Evolutionary conservation across 2,797 vertebrate species (phyloP), one percentile per base, ranked within the genome.

Genomic region (Luscinia megarhynchos): DNA sequence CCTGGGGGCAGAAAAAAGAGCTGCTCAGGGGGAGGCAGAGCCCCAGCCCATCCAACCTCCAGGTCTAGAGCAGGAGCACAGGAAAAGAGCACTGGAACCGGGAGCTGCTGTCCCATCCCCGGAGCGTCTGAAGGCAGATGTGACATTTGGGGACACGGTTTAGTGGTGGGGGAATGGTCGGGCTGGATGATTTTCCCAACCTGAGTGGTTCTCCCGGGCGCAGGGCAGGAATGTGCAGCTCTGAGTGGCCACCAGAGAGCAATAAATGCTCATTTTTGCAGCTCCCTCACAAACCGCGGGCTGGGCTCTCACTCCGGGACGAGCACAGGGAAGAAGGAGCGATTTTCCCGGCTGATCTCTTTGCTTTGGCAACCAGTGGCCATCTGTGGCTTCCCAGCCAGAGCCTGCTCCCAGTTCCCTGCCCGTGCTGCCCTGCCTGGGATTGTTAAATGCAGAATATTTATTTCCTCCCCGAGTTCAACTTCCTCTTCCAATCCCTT

Each of bases 161-260:
- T 15, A 1, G 21, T 4, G 36, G 21, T 7, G 66, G 12, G 34
- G 24, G 9, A 84, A 18, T 7, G 10, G 16, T 20, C 7, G 12
- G 41, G 30, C 12, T 66, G 8, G 12, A 3, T n/a, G 58, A 12
- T 15, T 68, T 70, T 83, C 15, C 53, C 46, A 20, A 0, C 1
- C 26, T 3, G n/a, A 7, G 54, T 2, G 1, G 6, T 1, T 67
- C 16, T 74, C 16, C 15, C 3, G 7, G 51, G n/a, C 51, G 0
- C 38, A 17, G 1, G 14, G 32, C 59, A 23, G 63, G 38, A 15
- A 29, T 2, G 46, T 3, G 4, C 51, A 11, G 38, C 30, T 54
- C 53, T 20, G 53, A 12, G 51, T 8, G 29, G 53, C 95, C 96
- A 86, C 63, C 94, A 95, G 96, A 91, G 96, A 89, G 96, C 95